Evolutionary conservation across 2,888 invertebrate species (phyloP), one percentile per base, ranked within the genome.

Genomic region (Gasteruption jaculator): DNA sequence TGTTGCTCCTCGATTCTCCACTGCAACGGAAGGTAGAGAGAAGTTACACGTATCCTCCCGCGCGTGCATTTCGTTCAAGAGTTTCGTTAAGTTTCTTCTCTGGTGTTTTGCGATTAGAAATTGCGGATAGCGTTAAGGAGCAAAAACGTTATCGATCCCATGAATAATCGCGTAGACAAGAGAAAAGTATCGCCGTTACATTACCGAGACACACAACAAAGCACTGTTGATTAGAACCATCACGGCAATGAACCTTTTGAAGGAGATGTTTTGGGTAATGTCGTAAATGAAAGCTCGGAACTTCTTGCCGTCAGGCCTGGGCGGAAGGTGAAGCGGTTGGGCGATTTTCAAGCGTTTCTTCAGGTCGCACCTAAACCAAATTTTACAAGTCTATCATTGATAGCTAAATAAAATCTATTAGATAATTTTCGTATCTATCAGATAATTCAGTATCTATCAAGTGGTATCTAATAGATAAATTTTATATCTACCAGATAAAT

Each of bases 271-370:
- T 71, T 99, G 96, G 0, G 97, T 97, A 52, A 99, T 91, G 71
- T 99, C 97, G 66, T 99, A 99, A 40, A 97, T 91, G 61, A 91
- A 89, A 3, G 93, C 91, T 41, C 97, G 81, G 52, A 96, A 85
- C 65, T 86, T 87, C 50, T 85, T 83, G 1, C 91, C 91, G 71
- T 95, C 95, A 6, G 99, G 99, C 52, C 96, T 80, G 0, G 97
- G 97, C 1, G 99, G 99, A 47, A 99, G 76, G 72, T 99, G 99
- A 1, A 99, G 75, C 0, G 99, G 99, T 72, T 99, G 99, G 4
- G 99, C 97, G 61, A 99, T 94, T 76, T 97, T 97, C 72, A 99
- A 76, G 65, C 99, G 80, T 67, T 97, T 99, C 68, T 99, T 99
- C 45, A 99, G 77, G 68, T 99, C 99, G 72, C 97, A 93, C 85